Evolutionary conservation across 2,888 invertebrate species (phyloP), one percentile per base, ranked within the genome.

Genomic region (Andrena hattorfiana): DNA sequence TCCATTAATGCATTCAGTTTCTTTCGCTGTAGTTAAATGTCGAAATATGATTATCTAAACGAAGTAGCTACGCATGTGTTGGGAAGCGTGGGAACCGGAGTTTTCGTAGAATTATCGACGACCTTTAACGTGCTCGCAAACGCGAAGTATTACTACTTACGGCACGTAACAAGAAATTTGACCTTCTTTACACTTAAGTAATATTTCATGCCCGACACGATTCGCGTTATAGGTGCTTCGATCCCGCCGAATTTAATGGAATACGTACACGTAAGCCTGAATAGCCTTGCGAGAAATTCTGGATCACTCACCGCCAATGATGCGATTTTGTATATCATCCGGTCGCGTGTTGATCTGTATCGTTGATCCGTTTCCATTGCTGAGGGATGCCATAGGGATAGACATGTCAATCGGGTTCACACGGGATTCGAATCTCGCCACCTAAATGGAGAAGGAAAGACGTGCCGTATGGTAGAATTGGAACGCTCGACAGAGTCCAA

Each of bases 291-390:
- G 16, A 2, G n/a, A 30, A 69, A 20, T 56, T 26, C 7, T 64
- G 16, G n/a, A 49, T 26, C 10, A 87, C 90, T 81, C 42, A 91
- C 91, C 89, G 70, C 90, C 90, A 56, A 90, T 88, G 51, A 91
- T 87, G 8, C 92, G 91, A 64, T 90, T 92, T 63, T 91, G 89
- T 69, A 93, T 92, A 68, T 93, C 93, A 69, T 93, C 93, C 3
- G 93, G 93, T n/a, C 92, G 87, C 35, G 90, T 87, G 80, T 93
- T 93, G 72, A 92, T 88, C 42, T 87, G 92, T 54, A 92, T 85
- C 35, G 91, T 89, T 10, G 91, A 87, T 28, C 91, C 90, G 63
- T 89, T 92, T 6, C 91, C 91, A 73, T 92, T 92, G 75, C 89
- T 92, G 77, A 92, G 84, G 60, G 87, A 92, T 64, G 91, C 82